These are phyloP conservation scores for Lagopus leucura DNA, from an alignment of 2,113 vertebrate genomes.

Conservation along the genomic window DNA sequence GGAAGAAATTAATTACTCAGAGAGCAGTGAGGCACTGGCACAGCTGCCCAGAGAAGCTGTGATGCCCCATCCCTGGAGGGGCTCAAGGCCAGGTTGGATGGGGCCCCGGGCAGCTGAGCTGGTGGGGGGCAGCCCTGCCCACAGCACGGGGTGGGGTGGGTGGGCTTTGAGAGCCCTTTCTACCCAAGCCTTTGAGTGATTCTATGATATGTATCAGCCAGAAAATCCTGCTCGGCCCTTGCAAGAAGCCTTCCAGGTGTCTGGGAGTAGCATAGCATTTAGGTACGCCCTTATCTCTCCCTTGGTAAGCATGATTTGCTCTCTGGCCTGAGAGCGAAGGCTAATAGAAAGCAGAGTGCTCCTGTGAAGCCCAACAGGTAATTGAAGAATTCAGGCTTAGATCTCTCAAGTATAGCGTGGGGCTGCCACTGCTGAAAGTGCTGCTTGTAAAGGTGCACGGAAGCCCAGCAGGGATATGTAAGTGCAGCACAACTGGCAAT, in stretches of 20 bases:
- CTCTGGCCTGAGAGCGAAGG: constrained; percentile 35
- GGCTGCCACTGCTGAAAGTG: not conserved
- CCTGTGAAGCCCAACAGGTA: not conserved
- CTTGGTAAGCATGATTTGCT: constrained; percentile 46
- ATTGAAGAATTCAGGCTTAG: constrained; percentile 20
- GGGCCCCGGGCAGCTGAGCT: not conserved
- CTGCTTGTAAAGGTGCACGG: not conserved
- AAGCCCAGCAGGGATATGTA: not conserved
- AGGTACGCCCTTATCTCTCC: constrained; percentile 41
- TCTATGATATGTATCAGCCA: constrained; percentile 17
- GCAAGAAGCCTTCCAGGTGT: not conserved
- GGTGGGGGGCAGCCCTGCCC: not conserved
- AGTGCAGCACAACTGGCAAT: not conserved
- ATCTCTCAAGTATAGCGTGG: not conserved
- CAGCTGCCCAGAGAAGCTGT: not conserved
- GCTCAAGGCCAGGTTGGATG: not conserved
- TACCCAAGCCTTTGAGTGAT: not conserved
- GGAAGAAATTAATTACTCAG: not conserved
- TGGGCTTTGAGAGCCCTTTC: not conserved
- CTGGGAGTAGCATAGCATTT: constrained; percentile 20
- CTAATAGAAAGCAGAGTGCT: constrained; percentile 33
- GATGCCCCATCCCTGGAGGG: not conserved
- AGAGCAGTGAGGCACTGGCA: not conserved
- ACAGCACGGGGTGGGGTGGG: not conserved
- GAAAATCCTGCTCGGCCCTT: constrained; percentile 45